A percentile compares a stretch with the other conserved stretches of the same genome.
These are phyloP conservation scores for Idaea aversata DNA, from an alignment of 2,888 invertebrate species.

Conservation along the genomic window DNA sequence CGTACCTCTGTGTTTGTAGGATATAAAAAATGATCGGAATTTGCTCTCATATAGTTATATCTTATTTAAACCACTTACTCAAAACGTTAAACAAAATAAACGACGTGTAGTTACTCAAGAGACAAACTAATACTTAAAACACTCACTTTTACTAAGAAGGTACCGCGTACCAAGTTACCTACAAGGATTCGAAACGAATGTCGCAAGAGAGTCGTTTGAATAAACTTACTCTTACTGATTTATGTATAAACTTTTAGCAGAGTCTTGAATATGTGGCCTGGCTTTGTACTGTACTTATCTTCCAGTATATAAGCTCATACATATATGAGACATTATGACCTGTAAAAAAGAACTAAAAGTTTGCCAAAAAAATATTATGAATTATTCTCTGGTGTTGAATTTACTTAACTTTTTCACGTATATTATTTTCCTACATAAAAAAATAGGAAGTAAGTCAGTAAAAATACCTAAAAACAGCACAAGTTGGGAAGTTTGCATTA, in stretches of 20 bases:
- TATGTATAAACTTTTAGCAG: constrained; percentile 67
- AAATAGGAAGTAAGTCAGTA: background rate
- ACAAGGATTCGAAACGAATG: constrained; percentile 69
- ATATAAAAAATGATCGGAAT: too few relatives aligned
- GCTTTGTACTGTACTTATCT: constrained; percentile 55
- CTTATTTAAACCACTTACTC: background rate
- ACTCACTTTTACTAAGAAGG: background rate
- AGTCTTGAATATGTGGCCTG: constrained; percentile 52
- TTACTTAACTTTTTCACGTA: background rate
- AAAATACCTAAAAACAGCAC: background rate
- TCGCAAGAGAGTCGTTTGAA: constrained; percentile 76
- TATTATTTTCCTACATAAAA: background rate
- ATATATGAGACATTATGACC: constrained; percentile 16
- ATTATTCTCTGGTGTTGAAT: background rate
- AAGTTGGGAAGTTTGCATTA: background rate
- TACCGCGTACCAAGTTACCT: constrained; percentile 22
- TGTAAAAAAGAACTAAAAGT: background rate
- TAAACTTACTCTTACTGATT: constrained; percentile 73
- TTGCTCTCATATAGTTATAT: too few relatives aligned
- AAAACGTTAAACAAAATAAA: background rate
- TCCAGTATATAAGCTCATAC: constrained; percentile 43
- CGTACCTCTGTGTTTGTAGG: too few relatives aligned
- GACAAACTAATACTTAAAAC: background rate
- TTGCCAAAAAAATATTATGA: background rate
- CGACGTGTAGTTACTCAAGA: background rate